Conservation (phyloP, 2,888 invertebrate species). For the Netelia melanura region DNA sequence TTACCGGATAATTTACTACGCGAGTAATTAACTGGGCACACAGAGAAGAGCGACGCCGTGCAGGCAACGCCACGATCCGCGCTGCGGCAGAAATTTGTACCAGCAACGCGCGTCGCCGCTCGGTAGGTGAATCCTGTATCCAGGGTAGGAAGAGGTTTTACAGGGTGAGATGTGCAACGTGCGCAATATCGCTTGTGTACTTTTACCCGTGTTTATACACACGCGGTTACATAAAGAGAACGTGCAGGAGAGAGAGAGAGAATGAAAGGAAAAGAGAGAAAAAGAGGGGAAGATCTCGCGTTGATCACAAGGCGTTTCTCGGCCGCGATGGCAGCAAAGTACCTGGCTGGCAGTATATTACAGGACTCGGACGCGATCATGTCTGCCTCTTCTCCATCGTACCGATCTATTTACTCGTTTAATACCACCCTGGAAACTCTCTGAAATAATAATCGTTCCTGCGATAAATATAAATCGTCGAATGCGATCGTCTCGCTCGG, state of each 20-base stretch:
- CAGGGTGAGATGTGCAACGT: slow-evolving; percentile 11
- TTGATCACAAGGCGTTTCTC: slow-evolving; percentile 24
- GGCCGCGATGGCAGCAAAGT: slow-evolving; percentile 51
- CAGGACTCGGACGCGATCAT: slow-evolving; percentile 58
- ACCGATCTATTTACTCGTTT: slow-evolving; percentile 8
- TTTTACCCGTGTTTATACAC: slow-evolving; percentile 30
- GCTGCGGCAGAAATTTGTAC: slow-evolving; percentile 28
- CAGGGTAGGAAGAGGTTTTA: background rate
- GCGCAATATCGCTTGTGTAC: slow-evolving; percentile 60
- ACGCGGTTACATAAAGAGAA: background rate
- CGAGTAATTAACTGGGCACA: slow-evolving; percentile 84
- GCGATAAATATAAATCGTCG: background rate
- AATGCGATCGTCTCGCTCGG: background rate
- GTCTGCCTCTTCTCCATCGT: background rate
- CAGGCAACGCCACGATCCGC: slow-evolving; percentile 59
- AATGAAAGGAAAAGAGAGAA: too few species aligned
- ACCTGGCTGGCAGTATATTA: slow-evolving; percentile 77
- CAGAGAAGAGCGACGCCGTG: slow-evolving; percentile 78
- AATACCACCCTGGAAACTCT: background rate
- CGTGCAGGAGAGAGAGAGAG: too few species aligned
- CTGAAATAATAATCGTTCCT: background rate
- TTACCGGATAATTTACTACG: slow-evolving; percentile 84
- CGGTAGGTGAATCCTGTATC: background rate
- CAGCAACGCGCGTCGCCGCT: slow-evolving; percentile 18
- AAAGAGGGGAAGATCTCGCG: background rate